Percentiles rank a stretch among this genome's conserved stretches.
Conservation (phyloP, 1,140 invertebrate species). For the Brachionus rubens region DNA sequence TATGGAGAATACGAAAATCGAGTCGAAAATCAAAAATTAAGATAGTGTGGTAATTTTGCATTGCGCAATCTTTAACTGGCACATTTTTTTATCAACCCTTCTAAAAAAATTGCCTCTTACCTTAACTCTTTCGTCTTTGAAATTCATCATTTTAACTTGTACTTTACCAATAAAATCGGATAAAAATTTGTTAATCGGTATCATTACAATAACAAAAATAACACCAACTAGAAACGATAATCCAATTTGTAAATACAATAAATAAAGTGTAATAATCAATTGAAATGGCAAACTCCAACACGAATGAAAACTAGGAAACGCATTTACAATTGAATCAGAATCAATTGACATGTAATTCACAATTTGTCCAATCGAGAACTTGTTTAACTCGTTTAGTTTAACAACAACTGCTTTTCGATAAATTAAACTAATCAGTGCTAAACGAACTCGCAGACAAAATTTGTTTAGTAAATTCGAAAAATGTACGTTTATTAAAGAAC, state of each 20-base stretch:
- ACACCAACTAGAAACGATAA: constrained; percentile 84
- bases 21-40: no score
- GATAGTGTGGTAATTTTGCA: no score
- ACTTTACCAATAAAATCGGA: constrained; percentile 82
- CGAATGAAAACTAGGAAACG: constrained; percentile 89
- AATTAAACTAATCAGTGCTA: constrained; percentile 75
- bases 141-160: constrained; percentile 81
- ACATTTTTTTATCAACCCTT: no score
- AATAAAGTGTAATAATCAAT: constrained; percentile 59
- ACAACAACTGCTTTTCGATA: constrained; percentile 74
- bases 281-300: constrained; percentile 94
- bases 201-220: constrained; percentile 76
- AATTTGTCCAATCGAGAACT: constrained; percentile 68
- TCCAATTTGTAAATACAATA: constrained; percentile 73
- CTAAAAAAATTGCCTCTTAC: no score
- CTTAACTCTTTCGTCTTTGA: constrained; percentile 85
- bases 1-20: no score
- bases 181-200: constrained; percentile 88
- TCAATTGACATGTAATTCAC: constrained; percentile 96
- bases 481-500: constrained; percentile 75
- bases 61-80: no score
- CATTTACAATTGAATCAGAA: constrained; percentile 87
- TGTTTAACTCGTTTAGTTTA: constrained; percentile 51
- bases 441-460: constrained; percentile 80
- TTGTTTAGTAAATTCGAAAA: constrained; percentile 83